Evolutionary conservation across 2,888 invertebrate species (phyloP).

Genomic region (Tricholauxania praeusta): DNA sequence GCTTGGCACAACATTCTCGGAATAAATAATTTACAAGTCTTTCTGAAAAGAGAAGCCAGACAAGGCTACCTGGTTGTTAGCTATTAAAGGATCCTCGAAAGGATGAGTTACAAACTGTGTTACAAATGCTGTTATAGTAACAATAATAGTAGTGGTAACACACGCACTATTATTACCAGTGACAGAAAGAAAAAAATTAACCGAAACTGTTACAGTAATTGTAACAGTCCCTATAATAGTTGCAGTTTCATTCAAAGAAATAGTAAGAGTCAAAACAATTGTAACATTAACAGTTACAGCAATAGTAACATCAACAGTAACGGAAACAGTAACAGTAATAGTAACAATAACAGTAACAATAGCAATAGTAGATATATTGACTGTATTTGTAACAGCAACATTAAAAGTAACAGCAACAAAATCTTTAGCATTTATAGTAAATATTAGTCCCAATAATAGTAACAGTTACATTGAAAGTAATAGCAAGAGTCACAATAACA

Average conservation of each 20-base stretch:
- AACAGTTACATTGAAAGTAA: background rate
- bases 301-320: background rate
- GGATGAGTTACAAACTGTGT: too few species aligned
- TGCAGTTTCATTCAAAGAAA: background rate
- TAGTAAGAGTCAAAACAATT: background rate
- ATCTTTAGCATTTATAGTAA: background rate
- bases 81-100: too few species aligned
- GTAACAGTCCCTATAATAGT: background rate
- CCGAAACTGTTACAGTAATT: background rate
- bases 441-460: background rate
- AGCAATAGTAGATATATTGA: background rate
- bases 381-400: background rate
- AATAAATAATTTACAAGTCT: too few species aligned
- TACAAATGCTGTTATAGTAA: too few species aligned
- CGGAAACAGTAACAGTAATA: background rate
- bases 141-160: too few species aligned
- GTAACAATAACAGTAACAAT: background rate
- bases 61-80: too few species aligned
- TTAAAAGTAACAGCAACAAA: slow-evolving; percentile 2
- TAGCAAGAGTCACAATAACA: background rate
- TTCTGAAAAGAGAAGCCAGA: too few species aligned
- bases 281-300: background rate
- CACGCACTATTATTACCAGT: background rate
- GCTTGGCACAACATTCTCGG: too few species aligned
- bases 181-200: background rate